Evolutionary conservation across 2,888 invertebrate species (phyloP), one percentile per base, ranked within the genome.

Genomic region (Cartodere bifasciata): DNA sequence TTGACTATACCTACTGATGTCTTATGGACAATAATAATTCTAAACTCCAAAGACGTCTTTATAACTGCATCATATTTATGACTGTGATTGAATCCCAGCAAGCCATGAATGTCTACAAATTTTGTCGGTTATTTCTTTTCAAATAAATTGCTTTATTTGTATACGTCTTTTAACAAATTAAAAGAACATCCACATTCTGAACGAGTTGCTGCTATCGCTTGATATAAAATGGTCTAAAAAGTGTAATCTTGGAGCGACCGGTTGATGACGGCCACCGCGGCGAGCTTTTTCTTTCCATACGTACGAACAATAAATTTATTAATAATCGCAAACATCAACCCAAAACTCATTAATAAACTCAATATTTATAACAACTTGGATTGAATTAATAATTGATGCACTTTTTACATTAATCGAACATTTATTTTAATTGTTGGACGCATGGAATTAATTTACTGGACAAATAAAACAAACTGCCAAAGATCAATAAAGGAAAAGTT

Each of bases 21-120:
- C n/a, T n/a, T n/a, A n/a, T n/a, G n/a, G n/a, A n/a, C n/a, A n/a
- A 38, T 41, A 42, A 46, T 46, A 46, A 47, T 44, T 46, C 43
- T 40, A 31, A 33, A 36, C 28, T 29, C 32, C 20, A 31, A 34
- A 32, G 48, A 48, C 48, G 41, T 46, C 49, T 49, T 48, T 48
- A 48, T 48, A 30, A 23, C 28, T 27, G 26, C 32, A 21, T 28
- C 25, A 28, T 35, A 32, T 32, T 35, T 28, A 28, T 25, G 29
- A 26, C 29, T 20, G 32, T 27, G 30, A 35, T 35, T 35, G 28
- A 28, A 29, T 29, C n/a, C n/a, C n/a, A n/a, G n/a, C n/a, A n/a
- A 20, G 20, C 20, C 6, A 20, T 6, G 20, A 7, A 20, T 20
- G 20, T 20, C 20, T 20, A 20, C 20, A 20, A 20, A 20, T 20